Conservation (phyloP, 2,797 vertebrate genomes). For the Cossypha heuglini region DNA sequence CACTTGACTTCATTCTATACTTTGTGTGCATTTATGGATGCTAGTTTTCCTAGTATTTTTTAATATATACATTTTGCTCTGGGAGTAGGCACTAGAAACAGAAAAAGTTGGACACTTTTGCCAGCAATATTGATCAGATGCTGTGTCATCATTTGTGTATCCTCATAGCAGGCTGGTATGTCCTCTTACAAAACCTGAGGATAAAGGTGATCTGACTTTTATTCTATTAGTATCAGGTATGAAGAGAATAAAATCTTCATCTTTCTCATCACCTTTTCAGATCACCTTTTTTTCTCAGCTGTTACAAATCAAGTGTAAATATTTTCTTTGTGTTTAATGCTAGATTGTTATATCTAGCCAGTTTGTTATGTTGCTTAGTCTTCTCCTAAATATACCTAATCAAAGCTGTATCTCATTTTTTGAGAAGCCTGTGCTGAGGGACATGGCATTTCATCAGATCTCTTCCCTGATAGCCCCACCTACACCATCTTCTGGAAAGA, state of each 20-base stretch:
- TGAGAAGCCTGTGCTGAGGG: background rate
- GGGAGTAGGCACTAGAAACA: background rate
- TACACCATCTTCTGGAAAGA: background rate
- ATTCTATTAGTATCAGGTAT: background rate
- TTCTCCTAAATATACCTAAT: background rate
- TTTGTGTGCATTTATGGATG: background rate
- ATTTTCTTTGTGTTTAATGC: background rate
- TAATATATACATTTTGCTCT: background rate
- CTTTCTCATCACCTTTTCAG: background rate
- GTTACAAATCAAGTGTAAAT: background rate
- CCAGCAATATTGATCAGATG: background rate
- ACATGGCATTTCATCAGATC: background rate
- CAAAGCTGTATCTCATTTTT: background rate
- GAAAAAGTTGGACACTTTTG: background rate
- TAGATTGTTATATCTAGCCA: background rate
- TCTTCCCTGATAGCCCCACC: background rate
- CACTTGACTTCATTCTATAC: background rate
- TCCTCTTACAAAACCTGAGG: background rate
- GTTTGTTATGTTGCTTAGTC: background rate
- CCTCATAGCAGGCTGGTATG: rapidly evolving
- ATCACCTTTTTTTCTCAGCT: background rate
- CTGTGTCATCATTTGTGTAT: background rate
- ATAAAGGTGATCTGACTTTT: background rate
- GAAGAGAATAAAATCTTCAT: background rate
- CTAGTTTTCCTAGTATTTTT: background rate